phyloP scores from a whole-genome alignment of 2,797 vertebrate species.

The Lacerta viridis region DNA sequence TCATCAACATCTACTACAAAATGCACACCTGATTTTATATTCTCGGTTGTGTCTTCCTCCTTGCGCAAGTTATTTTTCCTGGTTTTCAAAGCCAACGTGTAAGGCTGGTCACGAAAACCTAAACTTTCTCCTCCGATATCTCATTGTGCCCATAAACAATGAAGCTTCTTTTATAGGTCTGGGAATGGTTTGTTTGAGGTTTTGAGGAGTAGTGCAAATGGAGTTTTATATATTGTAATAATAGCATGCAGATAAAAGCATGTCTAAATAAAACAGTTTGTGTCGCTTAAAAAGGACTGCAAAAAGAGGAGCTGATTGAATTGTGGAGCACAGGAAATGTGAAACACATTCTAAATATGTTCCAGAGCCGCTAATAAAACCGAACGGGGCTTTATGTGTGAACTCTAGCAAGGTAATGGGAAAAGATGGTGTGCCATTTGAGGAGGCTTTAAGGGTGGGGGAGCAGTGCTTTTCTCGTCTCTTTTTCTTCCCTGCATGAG shows the following conservation, averaged over 20 bases:
- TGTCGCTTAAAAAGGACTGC: not conserved
- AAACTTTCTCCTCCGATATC: not conserved
- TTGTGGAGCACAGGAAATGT: not conserved
- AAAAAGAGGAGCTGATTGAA: not conserved
- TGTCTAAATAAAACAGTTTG: slow-evolving; percentile 7
- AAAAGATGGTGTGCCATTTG: not conserved
- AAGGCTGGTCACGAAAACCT: not conserved
- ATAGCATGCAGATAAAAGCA: not conserved
- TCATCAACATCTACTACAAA: not conserved
- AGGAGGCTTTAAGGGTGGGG: not conserved
- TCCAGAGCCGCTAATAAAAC: not conserved
- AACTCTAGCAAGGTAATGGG: not conserved
- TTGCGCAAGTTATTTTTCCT: not conserved
- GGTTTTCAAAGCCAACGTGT: not conserved
- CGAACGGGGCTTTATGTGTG: not conserved
- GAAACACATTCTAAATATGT: not conserved
- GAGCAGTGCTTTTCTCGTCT: not conserved
- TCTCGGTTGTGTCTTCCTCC: not conserved
- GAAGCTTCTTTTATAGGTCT: not conserved
- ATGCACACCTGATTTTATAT: not conserved
- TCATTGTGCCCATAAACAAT: not conserved
- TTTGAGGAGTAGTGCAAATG: not conserved
- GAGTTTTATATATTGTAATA: not conserved
- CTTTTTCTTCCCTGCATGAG: not conserved
- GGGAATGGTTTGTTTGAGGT: not conserved